Evolutionary conservation across 2,888 invertebrate genomes (phyloP).

Genomic region (Acholoe squamosa): DNA sequence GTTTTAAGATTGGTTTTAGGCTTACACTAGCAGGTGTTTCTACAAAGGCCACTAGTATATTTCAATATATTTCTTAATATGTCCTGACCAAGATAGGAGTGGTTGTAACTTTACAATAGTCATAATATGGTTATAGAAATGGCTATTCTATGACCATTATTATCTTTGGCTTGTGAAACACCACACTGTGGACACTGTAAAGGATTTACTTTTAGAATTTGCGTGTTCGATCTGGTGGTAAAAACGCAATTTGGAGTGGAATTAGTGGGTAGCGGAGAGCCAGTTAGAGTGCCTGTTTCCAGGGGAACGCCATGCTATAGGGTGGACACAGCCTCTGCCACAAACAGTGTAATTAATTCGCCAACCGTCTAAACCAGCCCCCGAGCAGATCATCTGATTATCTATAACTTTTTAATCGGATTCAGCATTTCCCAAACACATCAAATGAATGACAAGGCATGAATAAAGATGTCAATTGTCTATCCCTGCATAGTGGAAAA

Average conservation of each 20-base stretch:
- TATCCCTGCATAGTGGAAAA: background rate
- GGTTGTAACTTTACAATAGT: too few relatives aligned
- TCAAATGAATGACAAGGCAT: constrained; percentile 2
- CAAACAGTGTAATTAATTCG: constrained; percentile 36
- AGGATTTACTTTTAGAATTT: constrained; percentile 7
- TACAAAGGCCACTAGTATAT: too few relatives aligned
- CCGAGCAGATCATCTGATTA: constrained; percentile 22
- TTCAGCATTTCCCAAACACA: constrained; percentile 14
- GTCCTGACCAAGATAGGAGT: too few relatives aligned
- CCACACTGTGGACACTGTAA: background rate
- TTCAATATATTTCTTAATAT: too few relatives aligned
- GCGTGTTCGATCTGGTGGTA: background rate
- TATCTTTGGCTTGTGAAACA: too few relatives aligned
- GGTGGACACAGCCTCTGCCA: background rate
- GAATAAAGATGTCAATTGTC: constrained; percentile 28
- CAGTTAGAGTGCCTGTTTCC: constrained; percentile 11
- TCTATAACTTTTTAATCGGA: constrained; percentile 48
- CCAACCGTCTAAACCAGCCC: too few relatives aligned
- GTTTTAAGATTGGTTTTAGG: too few relatives aligned
- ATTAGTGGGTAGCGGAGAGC: background rate
- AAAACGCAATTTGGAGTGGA: background rate
- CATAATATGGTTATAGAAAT: too few relatives aligned
- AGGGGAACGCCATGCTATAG: constrained; percentile 2
- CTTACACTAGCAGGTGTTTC: too few relatives aligned
- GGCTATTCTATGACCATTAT: too few relatives aligned